Evolutionary conservation across 1,140 invertebrate genomes (phyloP).

Genomic region (Anastrepha ludens): DNA sequence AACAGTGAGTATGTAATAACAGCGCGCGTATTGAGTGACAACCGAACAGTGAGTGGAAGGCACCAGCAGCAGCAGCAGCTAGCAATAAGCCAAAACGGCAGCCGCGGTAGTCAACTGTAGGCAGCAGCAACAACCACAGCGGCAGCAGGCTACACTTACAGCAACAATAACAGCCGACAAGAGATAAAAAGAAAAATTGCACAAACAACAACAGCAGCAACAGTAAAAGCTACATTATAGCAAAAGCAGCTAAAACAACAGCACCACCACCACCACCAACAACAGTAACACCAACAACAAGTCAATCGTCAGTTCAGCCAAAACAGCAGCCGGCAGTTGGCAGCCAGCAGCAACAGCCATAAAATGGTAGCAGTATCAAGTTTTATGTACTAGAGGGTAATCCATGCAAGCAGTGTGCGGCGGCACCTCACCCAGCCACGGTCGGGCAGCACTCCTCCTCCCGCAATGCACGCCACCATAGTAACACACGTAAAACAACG

Average conservation of each 20-base stretch:
- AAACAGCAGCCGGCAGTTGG: conserved; percentile 33
- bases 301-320: not conserved
- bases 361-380: conserved; percentile 58
- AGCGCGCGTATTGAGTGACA: conserved; percentile 43
- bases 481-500: not conserved
- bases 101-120: not conserved
- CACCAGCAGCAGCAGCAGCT: not conserved
- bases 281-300: not conserved
- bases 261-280: not conserved
- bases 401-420: conserved; percentile 38
- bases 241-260: not conserved
- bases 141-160: not conserved
- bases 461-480: not conserved
- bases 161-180: not conserved
- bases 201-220: not conserved
- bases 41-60: not conserved
- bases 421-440: not conserved
- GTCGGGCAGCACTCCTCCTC: not conserved
- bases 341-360: conserved; percentile 53
- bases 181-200: no score
- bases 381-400: conserved; percentile 57
- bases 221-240: not conserved
- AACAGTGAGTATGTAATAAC: not conserved
- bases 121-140: no score
- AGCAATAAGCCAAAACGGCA: not conserved